These are phyloP conservation scores for Chironomus tepperi DNA, from an alignment of 1,140 invertebrate genomes.

Conservation along the genomic window DNA sequence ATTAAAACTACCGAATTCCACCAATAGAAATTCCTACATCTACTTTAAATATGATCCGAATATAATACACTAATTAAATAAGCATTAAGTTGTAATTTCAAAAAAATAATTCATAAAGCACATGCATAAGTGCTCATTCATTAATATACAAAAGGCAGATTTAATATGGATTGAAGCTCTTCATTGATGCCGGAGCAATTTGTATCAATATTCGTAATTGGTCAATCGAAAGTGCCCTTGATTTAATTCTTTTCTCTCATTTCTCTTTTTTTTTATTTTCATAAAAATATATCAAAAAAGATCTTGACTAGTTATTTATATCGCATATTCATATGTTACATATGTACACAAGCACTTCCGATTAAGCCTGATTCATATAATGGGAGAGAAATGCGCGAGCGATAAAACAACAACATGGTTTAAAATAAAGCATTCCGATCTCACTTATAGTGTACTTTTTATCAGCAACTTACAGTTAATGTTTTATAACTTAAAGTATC, in stretches of 20 bases:
- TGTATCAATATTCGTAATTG: constrained; percentile 17
- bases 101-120: too few species aligned
- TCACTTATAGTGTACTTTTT: constrained; percentile 1
- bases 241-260: not conserved
- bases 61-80: too few species aligned
- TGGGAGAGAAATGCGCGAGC: not conserved
- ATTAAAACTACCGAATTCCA: too few species aligned
- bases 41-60: too few species aligned
- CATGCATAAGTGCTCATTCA: not conserved
- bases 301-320: not conserved
- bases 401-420: not conserved
- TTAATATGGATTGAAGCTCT: not conserved
- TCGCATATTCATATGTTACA: too few species aligned
- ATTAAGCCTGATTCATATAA: not conserved
- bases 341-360: not conserved
- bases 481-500: not conserved
- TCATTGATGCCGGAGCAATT: not conserved
- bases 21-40: too few species aligned
- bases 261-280: not conserved
- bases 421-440: not conserved
- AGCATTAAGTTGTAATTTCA: too few species aligned
- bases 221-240: constrained; percentile 23
- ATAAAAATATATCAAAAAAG: not conserved
- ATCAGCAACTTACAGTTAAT: constrained; percentile 8
- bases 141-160: not conserved